Percentiles rank a stretch among this genome's conserved stretches.
Conservation (phyloP, 2,888 invertebrate genomes). For the Leucophora obtusa region DNA sequence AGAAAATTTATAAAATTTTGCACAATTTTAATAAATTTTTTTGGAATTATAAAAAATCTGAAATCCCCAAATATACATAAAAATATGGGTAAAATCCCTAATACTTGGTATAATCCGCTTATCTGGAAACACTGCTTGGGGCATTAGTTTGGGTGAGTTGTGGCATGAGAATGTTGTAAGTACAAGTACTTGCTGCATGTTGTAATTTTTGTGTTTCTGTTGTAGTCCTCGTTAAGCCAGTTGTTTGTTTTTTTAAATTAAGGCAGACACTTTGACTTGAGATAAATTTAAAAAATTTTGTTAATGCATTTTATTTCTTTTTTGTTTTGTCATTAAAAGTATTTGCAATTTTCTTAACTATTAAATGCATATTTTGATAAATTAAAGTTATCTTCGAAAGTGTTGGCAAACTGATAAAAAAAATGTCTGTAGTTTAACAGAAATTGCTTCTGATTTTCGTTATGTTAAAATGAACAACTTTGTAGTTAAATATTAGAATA, state of each 20-base stretch:
- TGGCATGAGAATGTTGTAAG: constrained; percentile 25
- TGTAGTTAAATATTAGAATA: too few relatives aligned
- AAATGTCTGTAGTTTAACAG: too few relatives aligned
- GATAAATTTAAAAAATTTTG: constrained; percentile 56
- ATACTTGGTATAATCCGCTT: too few relatives aligned
- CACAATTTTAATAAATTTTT: too few relatives aligned
- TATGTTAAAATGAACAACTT: too few relatives aligned
- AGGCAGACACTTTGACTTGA: constrained; percentile 56
- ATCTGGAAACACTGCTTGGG: too few relatives aligned
- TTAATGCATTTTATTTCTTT: constrained; percentile 47
- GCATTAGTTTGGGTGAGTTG: not conserved
- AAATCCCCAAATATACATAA: too few relatives aligned
- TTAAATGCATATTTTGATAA: not conserved
- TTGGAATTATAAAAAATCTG: too few relatives aligned
- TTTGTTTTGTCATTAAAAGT: constrained; percentile 58
- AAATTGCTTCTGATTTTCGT: too few relatives aligned
- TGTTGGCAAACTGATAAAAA: not conserved
- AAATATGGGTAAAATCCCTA: too few relatives aligned
- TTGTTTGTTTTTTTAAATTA: constrained; percentile 34
- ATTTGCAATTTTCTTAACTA: constrained; percentile 28
- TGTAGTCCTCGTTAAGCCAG: constrained; percentile 38
- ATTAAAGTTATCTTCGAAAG: not conserved
- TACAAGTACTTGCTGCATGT: constrained; percentile 35
- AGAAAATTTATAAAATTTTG: too few relatives aligned
- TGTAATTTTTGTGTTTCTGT: not conserved